A percentile compares a stretch with the other conserved stretches of the same genome.
phyloP scores from a whole-genome alignment of 2,113 vertebrate species.

The Riparia riparia region DNA sequence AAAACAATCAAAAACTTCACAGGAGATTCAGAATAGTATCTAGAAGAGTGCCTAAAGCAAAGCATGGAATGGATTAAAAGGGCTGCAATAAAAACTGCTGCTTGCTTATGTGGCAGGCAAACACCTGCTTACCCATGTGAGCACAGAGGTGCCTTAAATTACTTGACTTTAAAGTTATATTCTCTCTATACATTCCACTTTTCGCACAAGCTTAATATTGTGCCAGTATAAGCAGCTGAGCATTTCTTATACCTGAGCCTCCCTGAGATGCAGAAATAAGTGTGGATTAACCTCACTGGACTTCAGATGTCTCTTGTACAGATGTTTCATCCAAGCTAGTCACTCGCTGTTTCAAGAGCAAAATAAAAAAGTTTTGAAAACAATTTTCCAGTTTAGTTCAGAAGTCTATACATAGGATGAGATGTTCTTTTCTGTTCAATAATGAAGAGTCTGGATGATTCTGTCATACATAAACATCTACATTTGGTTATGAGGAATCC shows the following conservation, averaged over 20 bases:
- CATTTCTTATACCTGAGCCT: not conserved
- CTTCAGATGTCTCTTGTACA: not conserved
- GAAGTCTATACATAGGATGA: not conserved
- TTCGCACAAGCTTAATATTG: not conserved
- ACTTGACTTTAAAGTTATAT: not conserved
- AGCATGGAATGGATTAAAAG: not conserved
- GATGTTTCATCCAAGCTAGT: not conserved
- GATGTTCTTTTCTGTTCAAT: not conserved
- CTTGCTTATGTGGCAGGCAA: not conserved
- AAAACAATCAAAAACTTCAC: not conserved
- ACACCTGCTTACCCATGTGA: not conserved
- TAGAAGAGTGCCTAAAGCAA: not conserved
- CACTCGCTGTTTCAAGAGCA: not conserved
- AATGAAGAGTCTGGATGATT: not conserved
- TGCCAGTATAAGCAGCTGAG: not conserved
- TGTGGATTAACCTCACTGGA: not conserved
- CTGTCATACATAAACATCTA: not conserved
- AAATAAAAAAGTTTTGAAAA: not conserved
- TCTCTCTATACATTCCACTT: not conserved
- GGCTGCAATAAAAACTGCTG: not conserved
- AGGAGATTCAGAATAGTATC: not conserved
- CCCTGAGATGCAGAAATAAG: not conserved
- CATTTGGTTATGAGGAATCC: not conserved
- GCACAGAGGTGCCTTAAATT: not conserved
- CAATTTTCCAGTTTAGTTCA: not conserved